Evolutionary conservation across 2,113 vertebrate species (phyloP).

Genomic region (Zapornia atra): DNA sequence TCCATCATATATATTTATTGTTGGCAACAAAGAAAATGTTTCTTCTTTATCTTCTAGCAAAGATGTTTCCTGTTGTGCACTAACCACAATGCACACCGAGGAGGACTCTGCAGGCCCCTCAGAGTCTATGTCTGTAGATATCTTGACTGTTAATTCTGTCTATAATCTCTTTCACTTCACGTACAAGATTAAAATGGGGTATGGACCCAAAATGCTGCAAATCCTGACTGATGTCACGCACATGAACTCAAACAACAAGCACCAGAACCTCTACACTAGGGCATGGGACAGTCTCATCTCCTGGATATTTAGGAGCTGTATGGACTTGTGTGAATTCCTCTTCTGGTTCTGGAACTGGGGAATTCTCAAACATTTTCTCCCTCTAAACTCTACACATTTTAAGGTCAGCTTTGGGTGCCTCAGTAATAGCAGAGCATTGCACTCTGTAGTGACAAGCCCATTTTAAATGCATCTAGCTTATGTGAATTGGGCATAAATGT

Average conservation of each 20-base stretch:
- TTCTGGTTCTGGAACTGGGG: neutral
- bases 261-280: fast-evolving
- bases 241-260: neutral
- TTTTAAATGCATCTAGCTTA: neutral
- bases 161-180: neutral
- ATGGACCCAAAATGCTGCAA: neutral
- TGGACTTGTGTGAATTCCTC: neutral
- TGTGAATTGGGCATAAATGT: neutral
- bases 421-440: neutral
- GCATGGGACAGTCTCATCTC: neutral
- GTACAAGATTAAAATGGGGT: neutral
- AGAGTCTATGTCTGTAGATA: neutral
- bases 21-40: constrained; percentile 11
- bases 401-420: neutral
- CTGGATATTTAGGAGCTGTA: neutral
- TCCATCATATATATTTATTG: neutral
- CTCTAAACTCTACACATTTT: neutral
- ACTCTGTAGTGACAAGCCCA: neutral
- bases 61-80: constrained; percentile 14
- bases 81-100: neutral
- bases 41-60: constrained; percentile 46
- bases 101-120: neutral
- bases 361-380: neutral
- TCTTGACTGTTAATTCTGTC: neutral
- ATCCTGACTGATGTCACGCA: neutral